Evolutionary conservation across 2,888 invertebrate genomes (phyloP), one percentile per base, ranked within the genome.

Genomic region (Dendrolimus houi): DNA sequence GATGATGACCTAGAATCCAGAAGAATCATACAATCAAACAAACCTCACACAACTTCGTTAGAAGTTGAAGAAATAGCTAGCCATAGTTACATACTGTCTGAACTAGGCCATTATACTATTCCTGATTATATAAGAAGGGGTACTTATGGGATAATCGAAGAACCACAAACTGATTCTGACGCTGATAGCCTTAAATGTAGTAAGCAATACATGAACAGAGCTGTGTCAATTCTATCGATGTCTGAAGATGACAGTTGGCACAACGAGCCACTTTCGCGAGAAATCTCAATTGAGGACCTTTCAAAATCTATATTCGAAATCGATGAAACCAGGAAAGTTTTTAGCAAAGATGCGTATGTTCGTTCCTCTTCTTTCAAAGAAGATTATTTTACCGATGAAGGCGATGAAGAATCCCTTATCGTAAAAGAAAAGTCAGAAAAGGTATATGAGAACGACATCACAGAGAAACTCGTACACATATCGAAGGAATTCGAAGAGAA

Each of bases 171-270:
- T 47, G 92, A 91, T 68, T 92, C 91, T 3, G 91, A 92, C 79
- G 92, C 75, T 61, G 87, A 83, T 71, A 90, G 70, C 72, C 86
- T 72, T 54, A 80, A 71, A 74, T 78, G 71, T 62, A 74, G 75
- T 2, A 84, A 69, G 62, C 74, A 83, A 7, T 64, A 69, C 8
- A 74, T 82, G 0, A 92, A 90, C 67, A 87, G 93, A 64, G 92
- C 92, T 6, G 78, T 94, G n/a, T 94, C 94, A 0, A 94, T 94
- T n/a, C 91, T 92, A 61, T 93, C 94, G 1, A 83, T 93, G 42
- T 93, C 94, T 1, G 94, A 94, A 75, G 94, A 94, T 64, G 94
- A 94, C 40, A 92, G 91, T 54, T 81, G 91, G 79, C 92, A 91
- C 56, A 92, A 91, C 14, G 89, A 92, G 57, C 77, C 90, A 53